Conservation (phyloP, 2,113 vertebrate species). For the Silurus asotus region DNA sequence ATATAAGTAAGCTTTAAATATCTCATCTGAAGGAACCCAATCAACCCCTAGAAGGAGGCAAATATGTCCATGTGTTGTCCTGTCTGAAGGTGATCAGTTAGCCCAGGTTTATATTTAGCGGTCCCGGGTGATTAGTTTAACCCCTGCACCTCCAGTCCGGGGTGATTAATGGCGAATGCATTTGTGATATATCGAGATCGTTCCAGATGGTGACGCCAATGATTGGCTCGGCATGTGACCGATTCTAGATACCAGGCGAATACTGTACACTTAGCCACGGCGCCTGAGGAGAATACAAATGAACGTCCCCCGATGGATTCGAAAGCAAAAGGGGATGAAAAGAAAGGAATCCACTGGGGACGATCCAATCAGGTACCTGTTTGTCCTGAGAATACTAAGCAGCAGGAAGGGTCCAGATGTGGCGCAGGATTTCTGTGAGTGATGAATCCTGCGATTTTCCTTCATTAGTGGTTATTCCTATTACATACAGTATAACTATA, state of each 20-base stretch:
- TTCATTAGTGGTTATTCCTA: background rate
- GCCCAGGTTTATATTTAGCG: background rate
- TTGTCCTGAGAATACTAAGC: constrained; percentile 23
- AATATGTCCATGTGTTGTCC: background rate
- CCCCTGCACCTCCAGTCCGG: background rate
- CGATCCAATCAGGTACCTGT: background rate
- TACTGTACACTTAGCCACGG: constrained; percentile 30
- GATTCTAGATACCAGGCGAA: background rate
- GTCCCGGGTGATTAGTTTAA: constrained; percentile 19
- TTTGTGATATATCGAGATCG: constrained; percentile 41
- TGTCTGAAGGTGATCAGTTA: background rate
- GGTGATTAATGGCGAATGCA: constrained; percentile 28
- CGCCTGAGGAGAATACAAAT: constrained; percentile 37
- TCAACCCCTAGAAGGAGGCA: background rate
- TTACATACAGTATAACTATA: background rate
- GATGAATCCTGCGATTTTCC: background rate
- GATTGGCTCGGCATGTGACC: constrained; percentile 17
- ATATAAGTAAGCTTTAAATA: background rate
- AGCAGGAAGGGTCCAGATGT: background rate
- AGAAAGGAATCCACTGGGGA: constrained; percentile 11
- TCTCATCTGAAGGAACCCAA: background rate
- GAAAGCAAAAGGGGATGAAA: constrained; percentile 6
- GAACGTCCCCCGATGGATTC: background rate
- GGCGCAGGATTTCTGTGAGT: background rate
- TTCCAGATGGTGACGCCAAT: constrained; percentile 8